A percentile compares a stretch with the other conserved stretches of the same genome.
phyloP scores from a whole-genome alignment of 2,888 invertebrate species.

The Anoplius nigerrimus region DNA sequence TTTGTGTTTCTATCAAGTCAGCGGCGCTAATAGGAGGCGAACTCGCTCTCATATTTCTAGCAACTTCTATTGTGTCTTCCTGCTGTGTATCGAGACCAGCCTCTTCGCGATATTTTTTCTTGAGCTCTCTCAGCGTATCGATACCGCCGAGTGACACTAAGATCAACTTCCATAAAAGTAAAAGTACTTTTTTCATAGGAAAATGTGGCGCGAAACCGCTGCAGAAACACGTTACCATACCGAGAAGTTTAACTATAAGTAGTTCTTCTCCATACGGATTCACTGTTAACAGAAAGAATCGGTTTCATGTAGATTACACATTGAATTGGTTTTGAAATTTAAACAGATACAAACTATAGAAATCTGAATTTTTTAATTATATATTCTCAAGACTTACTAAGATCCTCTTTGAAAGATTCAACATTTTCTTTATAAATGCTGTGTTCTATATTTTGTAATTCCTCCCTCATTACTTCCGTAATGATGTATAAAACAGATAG shows the following conservation, averaged over 20 bases:
- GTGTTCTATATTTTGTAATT: conserved; percentile 73
- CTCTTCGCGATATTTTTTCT: conserved; percentile 82
- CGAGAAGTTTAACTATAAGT: conserved; percentile 90
- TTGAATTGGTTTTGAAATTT: neutral
- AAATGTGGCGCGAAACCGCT: conserved; percentile 97
- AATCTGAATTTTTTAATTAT: neutral
- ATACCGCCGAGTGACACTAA: conserved; percentile 95
- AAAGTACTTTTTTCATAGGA: conserved; percentile 97
- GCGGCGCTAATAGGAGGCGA: conserved; percentile 96
- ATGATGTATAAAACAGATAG: conserved; percentile 95
- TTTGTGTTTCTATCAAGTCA: conserved; percentile 91
- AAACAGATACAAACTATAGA: neutral
- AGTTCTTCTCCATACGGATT: conserved; percentile 86
- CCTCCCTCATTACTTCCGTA: conserved; percentile 93
- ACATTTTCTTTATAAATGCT: conserved; percentile 77
- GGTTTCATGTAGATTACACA: no score
- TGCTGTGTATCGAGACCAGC: conserved; percentile 85
- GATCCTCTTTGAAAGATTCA: conserved; percentile 80
- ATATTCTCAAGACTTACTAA: conserved; percentile 74
- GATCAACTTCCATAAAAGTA: conserved; percentile 96
- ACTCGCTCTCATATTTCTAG: conserved; percentile 94
- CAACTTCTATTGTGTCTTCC: conserved; percentile 97
- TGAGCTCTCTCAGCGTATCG: conserved; percentile 86
- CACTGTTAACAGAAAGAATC: conserved; percentile 64
- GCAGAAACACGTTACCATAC: conserved; percentile 98